phyloP scores from a whole-genome alignment of 1,140 invertebrate species.

The Piezodorus guildinii region DNA sequence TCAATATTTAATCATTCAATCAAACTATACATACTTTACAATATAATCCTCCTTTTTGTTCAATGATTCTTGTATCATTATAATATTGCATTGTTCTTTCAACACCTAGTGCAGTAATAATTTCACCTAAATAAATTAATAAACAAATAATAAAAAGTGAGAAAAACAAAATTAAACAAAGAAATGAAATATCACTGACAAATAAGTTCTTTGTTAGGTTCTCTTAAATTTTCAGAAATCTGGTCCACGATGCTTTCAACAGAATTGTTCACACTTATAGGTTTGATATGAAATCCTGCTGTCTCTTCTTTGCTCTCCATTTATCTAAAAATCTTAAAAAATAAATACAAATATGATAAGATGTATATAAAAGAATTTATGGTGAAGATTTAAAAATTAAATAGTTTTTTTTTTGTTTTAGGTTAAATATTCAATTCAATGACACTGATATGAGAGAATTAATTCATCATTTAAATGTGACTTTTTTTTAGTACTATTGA shows the following conservation, averaged over 20 bases:
- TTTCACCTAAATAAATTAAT: not conserved
- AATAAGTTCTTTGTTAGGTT: not conserved
- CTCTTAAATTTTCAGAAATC: not conserved
- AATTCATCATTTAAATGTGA: too few relatives aligned
- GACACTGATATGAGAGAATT: too few relatives aligned
- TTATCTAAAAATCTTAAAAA: too few relatives aligned
- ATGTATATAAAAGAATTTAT: too few relatives aligned
- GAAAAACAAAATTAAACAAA: not conserved
- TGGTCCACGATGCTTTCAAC: not conserved
- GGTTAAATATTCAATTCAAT: too few relatives aligned
- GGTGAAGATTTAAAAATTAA: too few relatives aligned
- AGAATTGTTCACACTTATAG: not conserved
- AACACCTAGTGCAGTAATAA: not conserved
- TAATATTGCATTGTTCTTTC: not conserved
- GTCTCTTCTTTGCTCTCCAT: too few relatives aligned
- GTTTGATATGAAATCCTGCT: too few relatives aligned
- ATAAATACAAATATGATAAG: too few relatives aligned
- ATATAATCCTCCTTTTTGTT: not conserved
- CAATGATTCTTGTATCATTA: not conserved
- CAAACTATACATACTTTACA: not conserved
- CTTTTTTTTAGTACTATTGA: too few relatives aligned
- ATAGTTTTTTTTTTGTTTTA: too few relatives aligned
- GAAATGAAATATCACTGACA: not conserved
- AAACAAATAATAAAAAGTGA: not conserved
- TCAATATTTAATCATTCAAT: not conserved